Conservation (phyloP, 1,140 invertebrate species). For the Pseudomyrmex cubaensis region DNA sequence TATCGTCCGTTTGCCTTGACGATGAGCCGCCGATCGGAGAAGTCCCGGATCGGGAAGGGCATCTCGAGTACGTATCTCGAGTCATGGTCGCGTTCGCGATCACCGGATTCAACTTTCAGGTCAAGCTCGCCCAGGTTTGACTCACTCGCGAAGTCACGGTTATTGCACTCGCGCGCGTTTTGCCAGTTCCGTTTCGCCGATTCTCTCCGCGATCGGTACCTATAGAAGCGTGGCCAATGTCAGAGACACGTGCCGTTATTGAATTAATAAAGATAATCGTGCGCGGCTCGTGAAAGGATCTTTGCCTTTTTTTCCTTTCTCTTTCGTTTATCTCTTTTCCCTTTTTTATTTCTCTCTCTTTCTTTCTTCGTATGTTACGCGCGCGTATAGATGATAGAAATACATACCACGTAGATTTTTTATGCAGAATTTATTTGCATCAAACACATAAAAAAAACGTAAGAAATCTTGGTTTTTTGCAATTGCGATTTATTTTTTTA, state of each 20-base stretch:
- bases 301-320: not conserved
- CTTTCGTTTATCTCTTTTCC: not conserved
- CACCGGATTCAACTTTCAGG: conserved; percentile 44
- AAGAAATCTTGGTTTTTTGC: not conserved
- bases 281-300: conserved; percentile 11
- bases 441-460: not conserved
- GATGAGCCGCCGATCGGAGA: not conserved
- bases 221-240: conserved; percentile 38
- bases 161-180: conserved; percentile 29
- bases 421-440: too few species aligned
- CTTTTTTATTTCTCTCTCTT: too few species aligned
- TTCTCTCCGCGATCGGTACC: not conserved
- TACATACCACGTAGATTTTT: too few species aligned
- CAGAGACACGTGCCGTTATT: conserved; percentile 18
- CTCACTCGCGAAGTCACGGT: conserved; percentile 48
- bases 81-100: conserved; percentile 19
- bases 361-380: too few species aligned
- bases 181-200: conserved; percentile 51
- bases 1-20: not conserved
- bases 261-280: not conserved
- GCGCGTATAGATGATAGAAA: too few species aligned
- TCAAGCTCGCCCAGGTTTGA: conserved; percentile 43
- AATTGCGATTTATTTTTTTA: too few species aligned
- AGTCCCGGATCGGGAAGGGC: not conserved
- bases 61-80: conserved; percentile 1